Percentiles rank a stretch among this genome's conserved stretches.
Conservation (phyloP, 2,113 vertebrate genomes). For the Salminus brasiliensis region DNA sequence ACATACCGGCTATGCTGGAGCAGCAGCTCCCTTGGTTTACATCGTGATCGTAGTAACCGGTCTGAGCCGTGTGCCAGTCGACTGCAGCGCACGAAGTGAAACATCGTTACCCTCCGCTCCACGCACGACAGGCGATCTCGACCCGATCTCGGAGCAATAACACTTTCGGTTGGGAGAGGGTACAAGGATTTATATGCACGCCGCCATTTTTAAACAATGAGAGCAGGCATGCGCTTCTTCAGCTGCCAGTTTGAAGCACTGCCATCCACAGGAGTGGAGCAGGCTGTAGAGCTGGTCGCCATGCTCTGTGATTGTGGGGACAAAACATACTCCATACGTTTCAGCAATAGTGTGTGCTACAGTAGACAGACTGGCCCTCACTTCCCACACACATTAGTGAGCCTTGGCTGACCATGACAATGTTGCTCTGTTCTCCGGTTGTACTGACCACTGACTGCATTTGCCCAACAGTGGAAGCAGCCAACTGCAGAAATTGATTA, state of each 20-base stretch:
- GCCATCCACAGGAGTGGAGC: not conserved
- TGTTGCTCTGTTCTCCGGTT: too few species aligned
- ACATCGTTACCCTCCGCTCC: slow-evolving; percentile 19
- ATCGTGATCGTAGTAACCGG: slow-evolving; percentile 51
- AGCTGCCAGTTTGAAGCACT: not conserved
- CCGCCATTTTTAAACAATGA: slow-evolving; percentile 49
- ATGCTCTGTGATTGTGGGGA: too few species aligned
- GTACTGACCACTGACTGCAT: too few species aligned
- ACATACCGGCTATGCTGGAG: slow-evolving; percentile 71
- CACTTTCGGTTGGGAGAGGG: not conserved
- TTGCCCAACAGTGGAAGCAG: too few species aligned
- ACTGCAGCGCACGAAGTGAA: slow-evolving; percentile 66
- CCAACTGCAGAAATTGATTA: too few species aligned
- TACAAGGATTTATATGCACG: slow-evolving; percentile 11
- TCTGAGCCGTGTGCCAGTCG: slow-evolving; percentile 44
- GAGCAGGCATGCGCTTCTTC: not conserved
- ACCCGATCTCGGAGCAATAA: not conserved
- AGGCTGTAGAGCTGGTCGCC: too few species aligned
- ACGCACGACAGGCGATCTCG: not conserved
- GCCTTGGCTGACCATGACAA: too few species aligned
- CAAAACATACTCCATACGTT: too few species aligned
- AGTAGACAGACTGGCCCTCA: too few species aligned
- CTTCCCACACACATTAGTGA: too few species aligned
- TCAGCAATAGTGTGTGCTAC: too few species aligned
- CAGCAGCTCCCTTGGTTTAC: slow-evolving; percentile 58